Percentiles rank a stretch among this genome's conserved stretches.
Evolutionary conservation across 2,888 invertebrate species (phyloP).

Genomic region (Lasioglossum villosulum): DNA sequence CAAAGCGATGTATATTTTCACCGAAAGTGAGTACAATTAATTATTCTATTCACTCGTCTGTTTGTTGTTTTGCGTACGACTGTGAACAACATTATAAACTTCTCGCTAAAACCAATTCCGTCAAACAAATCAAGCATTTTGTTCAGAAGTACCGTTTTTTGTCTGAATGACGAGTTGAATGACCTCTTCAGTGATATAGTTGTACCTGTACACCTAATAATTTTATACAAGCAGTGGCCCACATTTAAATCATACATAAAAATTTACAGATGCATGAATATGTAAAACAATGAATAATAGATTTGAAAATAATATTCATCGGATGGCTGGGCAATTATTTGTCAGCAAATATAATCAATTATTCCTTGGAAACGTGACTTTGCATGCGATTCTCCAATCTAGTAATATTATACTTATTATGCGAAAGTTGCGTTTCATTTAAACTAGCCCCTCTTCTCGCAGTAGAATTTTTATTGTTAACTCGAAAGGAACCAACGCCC

Average conservation of each 20-base stretch:
- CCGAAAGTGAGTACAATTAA: conserved; percentile 90
- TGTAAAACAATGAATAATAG: background rate
- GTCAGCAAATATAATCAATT: background rate
- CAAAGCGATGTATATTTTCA: conserved; percentile 94
- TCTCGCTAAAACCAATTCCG: background rate
- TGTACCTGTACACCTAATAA: background rate
- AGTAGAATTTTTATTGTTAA: background rate
- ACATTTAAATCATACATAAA: background rate
- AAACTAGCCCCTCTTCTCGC: background rate
- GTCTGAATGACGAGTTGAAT: background rate
- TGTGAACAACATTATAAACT: background rate
- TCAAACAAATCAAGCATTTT: background rate
- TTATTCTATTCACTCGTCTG: background rate
- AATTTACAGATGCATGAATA: background rate
- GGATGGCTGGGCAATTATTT: background rate
- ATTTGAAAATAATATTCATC: background rate
- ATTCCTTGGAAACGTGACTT: background rate
- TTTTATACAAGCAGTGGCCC: background rate
- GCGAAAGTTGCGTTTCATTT: background rate
- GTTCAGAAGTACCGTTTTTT: background rate
- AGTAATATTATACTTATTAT: background rate
- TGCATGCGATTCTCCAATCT: background rate
- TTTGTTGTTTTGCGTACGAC: background rate
- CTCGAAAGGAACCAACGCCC: background rate
- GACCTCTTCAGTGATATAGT: background rate